Evolutionary conservation across 2,113 vertebrate genomes (phyloP).

Genomic region (Phrynosoma platyrhinos): DNA sequence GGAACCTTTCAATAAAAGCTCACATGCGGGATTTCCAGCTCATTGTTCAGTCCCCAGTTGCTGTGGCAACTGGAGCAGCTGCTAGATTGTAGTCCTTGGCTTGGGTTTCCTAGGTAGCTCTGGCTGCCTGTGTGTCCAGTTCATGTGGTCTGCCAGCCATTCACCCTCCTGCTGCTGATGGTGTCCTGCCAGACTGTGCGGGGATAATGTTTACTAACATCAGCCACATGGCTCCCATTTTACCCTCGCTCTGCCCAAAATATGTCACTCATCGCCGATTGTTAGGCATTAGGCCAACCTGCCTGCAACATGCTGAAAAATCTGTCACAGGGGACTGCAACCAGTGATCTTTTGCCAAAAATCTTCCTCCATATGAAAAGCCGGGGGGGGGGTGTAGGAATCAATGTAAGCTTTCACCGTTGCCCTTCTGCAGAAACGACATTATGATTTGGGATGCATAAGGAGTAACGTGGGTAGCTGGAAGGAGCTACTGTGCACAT

Average conservation of each 20-base stretch:
- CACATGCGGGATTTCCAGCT: slow-evolving; percentile 78
- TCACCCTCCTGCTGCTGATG: slow-evolving; percentile 79
- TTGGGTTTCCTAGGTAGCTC: slow-evolving; percentile 76
- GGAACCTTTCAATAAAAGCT: slow-evolving; percentile 59
- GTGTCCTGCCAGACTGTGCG: slow-evolving; percentile 80
- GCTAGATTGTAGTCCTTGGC: slow-evolving; percentile 87
- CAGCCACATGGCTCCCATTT: slow-evolving; percentile 86
- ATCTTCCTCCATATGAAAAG: slow-evolving; percentile 26
- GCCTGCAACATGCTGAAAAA: slow-evolving; percentile 81
- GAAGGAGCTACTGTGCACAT: slow-evolving; percentile 1
- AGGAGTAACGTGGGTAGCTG: not conserved
- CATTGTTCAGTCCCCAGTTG: slow-evolving; percentile 86
- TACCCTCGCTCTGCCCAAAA: slow-evolving; percentile 81
- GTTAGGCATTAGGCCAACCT: slow-evolving; percentile 79
- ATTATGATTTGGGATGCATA: not conserved
- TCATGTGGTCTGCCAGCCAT: slow-evolving; percentile 84
- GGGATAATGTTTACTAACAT: slow-evolving; percentile 94
- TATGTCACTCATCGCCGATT: slow-evolving; percentile 81
- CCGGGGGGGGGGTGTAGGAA: slow-evolving; percentile 24
- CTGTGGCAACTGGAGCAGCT: slow-evolving; percentile 93
- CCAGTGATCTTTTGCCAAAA: slow-evolving; percentile 45
- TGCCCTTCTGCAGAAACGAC: not conserved
- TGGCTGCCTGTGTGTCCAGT: slow-evolving; percentile 77
- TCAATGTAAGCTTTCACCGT: slow-evolving; percentile 16
- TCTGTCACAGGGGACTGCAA: slow-evolving; percentile 72